A percentile compares a stretch with the other conserved stretches of the same genome.
Evolutionary conservation across 1,140 invertebrate genomes (phyloP).

Genomic region (Ceratina calcarata): DNA sequence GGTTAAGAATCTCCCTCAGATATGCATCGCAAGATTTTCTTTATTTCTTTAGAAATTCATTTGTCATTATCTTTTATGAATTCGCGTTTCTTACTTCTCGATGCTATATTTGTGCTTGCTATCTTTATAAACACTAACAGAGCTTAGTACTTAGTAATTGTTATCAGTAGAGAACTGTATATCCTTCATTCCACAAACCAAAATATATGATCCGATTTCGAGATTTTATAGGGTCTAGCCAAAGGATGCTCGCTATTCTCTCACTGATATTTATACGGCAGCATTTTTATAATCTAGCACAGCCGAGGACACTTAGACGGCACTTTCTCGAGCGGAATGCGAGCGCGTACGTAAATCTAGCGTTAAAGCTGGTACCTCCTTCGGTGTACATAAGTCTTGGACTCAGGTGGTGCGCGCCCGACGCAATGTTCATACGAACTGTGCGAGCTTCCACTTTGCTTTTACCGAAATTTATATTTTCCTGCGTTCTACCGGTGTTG

Average conservation of each 20-base stretch:
- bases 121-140: no score
- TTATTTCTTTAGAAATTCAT: constrained; percentile 68
- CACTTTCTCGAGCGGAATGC: constrained; percentile 16
- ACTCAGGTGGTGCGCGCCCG: constrained; percentile 59
- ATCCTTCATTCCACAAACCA: not conserved
- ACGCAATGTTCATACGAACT: constrained; percentile 59
- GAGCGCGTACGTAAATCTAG: constrained; percentile 52
- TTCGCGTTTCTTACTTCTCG: no score
- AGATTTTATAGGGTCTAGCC: not conserved
- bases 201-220: not conserved
- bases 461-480: constrained; percentile 64
- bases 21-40: constrained; percentile 61
- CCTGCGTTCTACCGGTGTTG: constrained; percentile 21
- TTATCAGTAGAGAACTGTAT: no score
- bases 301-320: not conserved
- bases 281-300: constrained; percentile 6
- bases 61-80: no score
- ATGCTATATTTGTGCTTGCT: no score
- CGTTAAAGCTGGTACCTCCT: constrained; percentile 27
- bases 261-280: constrained; percentile 9
- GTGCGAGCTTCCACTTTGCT: constrained; percentile 54
- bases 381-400: constrained; percentile 54
- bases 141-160: no score
- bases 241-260: not conserved
- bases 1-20: constrained; percentile 13